Evolutionary conservation across 2,113 vertebrate species (phyloP), one percentile per base, ranked within the genome.

Genomic region (Nansenia antarctica): DNA sequence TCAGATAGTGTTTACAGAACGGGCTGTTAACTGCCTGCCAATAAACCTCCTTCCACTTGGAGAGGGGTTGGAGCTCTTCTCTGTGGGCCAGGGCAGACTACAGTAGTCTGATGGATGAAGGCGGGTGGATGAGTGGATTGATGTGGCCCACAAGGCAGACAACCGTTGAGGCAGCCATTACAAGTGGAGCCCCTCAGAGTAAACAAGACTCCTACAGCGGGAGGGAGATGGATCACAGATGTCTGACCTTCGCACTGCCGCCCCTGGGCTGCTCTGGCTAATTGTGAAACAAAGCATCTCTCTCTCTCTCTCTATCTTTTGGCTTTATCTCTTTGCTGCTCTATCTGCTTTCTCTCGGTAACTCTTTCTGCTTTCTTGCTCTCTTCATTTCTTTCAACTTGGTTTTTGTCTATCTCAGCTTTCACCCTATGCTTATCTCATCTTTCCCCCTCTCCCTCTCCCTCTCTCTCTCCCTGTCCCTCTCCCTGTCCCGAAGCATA

Each of bases 151-250:
- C 27, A 39, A 57, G 45, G 35, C 53, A 32, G 29, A 22, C 26
- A 29, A 37, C 27, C 7, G 9, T 9, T 53, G 26, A 52, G 29
- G 32, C 37, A 27, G 52, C 32, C 26, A 26, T 62, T 58, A 57
- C 49, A 52, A 12, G 31, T 20, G 29, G 18, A 22, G 20, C 8
- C 22, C 18, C 1, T 74, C 49, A 54, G 18, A 57, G 39, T 54
- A 74, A 69, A 66, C 32, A 45, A 57, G 0, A 18, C 8, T n/a
- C 32, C 39, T 8, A n/a, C n/a, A n/a, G n/a, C n/a, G n/a, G n/a
- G n/a, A n/a, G 63, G 68, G 81, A 84, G 82, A 83, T 71, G 70
- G 80, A 87, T 82, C 78, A 76, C 82, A 86, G 87, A 88, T 87
- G 87, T 86, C 77, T 84, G 86, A 88, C 80, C 54, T 65, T 37